Base-by-base conservation (phyloP, 2,113 vertebrate species). In the Psephotus haematonotus region DNA sequence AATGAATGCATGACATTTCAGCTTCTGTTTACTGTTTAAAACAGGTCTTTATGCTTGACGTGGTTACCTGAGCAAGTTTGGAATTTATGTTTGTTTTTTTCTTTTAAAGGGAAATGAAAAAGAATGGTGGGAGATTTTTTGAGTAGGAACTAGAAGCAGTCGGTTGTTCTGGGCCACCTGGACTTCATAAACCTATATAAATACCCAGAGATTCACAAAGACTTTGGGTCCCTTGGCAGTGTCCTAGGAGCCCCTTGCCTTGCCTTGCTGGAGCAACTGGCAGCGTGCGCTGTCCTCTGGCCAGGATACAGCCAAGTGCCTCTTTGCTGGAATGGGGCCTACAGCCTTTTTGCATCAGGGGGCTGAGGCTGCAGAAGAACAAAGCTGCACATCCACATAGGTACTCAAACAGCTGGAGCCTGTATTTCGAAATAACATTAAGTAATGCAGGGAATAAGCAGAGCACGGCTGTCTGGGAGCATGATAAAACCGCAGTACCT, bases 1-100 rank as follows among this genome's bases (percentile, higher is more conserved):
- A 84, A 92, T 93, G 92, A 84, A 82, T 91, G 86, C 69, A 23
- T 95, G 91, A 82, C 88, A 92, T 95, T 92, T 95, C 72, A 86
- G 80, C 57, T 95, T 60, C 89, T 96, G 91, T 89, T 97, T 94
- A 81, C 89, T 86, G 80, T 79, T 91, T 89, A 87, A 64, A 91
- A 71, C 80, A 82, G 60, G 29, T 91, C 50, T 86, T 95, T 68
- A 44, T 47, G 81, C 46, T 68, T 75, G 76, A 75, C 39, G 1
- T 55, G 82, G 18, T 89, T 95, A 91, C 77, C 86, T 89, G 55
- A 88, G 46, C 8, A 82, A 60, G 55, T 93, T 82, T 88, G 39
- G 71, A 75, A 33, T 46, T 86, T n/a, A 10, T 7, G 23, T 12
- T 6, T 6, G 29, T 4, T 10, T 23, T 55, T 52, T 53, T 52